phyloP scores from a whole-genome alignment of 1,140 invertebrate species.

The Campoletis sonorensis region DNA sequence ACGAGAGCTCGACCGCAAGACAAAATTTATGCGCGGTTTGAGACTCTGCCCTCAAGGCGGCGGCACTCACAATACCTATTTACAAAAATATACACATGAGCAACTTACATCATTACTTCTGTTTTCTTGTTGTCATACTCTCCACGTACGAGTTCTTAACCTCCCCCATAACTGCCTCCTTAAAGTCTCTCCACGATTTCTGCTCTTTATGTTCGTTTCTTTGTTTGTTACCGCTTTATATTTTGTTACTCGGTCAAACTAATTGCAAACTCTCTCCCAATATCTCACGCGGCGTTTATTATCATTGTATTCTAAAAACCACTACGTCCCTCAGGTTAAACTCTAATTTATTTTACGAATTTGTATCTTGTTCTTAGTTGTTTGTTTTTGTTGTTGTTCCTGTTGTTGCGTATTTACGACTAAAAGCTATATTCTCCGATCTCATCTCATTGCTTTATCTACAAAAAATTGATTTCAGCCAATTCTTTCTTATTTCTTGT shows the following conservation, averaged over 20 bases:
- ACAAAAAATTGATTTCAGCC: conserved; percentile 50
- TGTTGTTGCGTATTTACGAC: conserved; percentile 47
- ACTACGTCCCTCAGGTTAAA: conserved; percentile 60
- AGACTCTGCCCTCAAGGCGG: conserved; percentile 68
- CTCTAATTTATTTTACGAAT: conserved; percentile 75
- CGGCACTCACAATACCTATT: conserved; percentile 74
- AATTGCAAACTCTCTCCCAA: conserved; percentile 39
- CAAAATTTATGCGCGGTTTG: conserved; percentile 37
- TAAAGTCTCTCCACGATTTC: conserved; percentile 48
- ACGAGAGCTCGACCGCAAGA: conserved; percentile 41
- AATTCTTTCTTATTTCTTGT: conserved; percentile 15
- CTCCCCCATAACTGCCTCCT: conserved; percentile 32
- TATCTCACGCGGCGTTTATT: conserved; percentile 51
- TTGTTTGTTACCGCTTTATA: conserved; percentile 6
- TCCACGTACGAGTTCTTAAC: conserved; percentile 16
- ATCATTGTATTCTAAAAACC: conserved; percentile 49
- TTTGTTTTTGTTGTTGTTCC: conserved; percentile 36
- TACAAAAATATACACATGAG: conserved; percentile 77
- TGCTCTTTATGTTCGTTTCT: conserved; percentile 31
- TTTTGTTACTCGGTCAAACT: conserved; percentile 34
- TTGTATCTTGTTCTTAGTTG: conserved; percentile 61
- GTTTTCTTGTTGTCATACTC: conserved; percentile 46
- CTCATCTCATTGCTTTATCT: conserved; percentile 39
- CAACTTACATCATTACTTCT: conserved; percentile 69
- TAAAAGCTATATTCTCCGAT: conserved; percentile 42